Conservation (phyloP, 2,888 invertebrate genomes). For the Eristalis arbustorum region DNA sequence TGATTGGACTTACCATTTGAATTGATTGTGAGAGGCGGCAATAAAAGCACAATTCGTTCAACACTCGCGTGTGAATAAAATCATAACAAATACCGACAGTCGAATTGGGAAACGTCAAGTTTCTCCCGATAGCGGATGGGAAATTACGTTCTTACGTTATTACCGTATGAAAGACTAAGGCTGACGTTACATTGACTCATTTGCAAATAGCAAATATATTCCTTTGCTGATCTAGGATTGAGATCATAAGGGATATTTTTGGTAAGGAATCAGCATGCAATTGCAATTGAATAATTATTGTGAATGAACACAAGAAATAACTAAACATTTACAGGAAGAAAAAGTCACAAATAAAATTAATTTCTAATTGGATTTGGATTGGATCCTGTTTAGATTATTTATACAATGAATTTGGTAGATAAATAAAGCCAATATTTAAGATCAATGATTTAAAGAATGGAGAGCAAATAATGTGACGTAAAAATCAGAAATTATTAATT, state of each 20-base stretch:
- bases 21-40: constrained; percentile 1
- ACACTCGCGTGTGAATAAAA: constrained; percentile 57
- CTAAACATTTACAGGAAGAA: too few relatives aligned
- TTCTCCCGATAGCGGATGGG: constrained; percentile 8
- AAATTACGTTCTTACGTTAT: constrained; percentile 52
- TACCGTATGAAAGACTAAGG: background rate
- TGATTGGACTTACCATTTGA: constrained; percentile 33
- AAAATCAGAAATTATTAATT: too few relatives aligned
- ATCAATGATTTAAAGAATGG: too few relatives aligned
- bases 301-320: too few relatives aligned
- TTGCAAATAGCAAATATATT: background rate
- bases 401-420: too few relatives aligned
- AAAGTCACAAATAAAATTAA: too few relatives aligned
- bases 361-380: too few relatives aligned
- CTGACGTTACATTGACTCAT: background rate
- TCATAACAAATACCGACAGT: constrained; percentile 64
- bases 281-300: too few relatives aligned
- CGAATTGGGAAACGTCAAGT: constrained; percentile 40
- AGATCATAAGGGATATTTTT: background rate
- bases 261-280: too few relatives aligned
- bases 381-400: too few relatives aligned
- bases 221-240: background rate
- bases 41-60: constrained; percentile 45
- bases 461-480: too few relatives aligned
- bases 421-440: too few relatives aligned